phyloP scores from a whole-genome alignment of 1,140 invertebrate genomes.

The Ylistrum balloti region DNA sequence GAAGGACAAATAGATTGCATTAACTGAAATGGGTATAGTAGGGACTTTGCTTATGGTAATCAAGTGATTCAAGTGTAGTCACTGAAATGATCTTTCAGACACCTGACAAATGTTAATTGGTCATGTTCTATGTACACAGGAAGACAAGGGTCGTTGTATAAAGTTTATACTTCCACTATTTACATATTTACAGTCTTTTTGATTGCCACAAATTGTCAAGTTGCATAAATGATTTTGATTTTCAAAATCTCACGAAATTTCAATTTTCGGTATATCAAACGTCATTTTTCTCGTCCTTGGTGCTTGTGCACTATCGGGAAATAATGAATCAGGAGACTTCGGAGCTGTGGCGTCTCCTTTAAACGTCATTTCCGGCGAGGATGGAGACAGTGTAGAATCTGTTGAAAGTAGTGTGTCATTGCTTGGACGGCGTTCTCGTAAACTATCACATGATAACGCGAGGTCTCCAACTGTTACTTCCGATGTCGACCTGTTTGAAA shows the following conservation, averaged over 20 bases:
- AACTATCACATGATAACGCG: constrained; percentile 58
- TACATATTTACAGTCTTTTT: not conserved
- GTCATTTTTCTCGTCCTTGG: constrained; percentile 48
- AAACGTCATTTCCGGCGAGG: constrained; percentile 18
- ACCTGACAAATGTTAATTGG: not conserved
- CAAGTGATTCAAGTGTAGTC: too few relatives aligned
- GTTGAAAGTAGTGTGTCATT: constrained; percentile 37
- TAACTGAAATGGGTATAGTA: too few relatives aligned
- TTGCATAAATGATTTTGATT: not conserved
- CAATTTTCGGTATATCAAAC: constrained; percentile 57
- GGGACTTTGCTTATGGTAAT: too few relatives aligned
- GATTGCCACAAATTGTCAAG: not conserved
- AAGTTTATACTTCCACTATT: not conserved
- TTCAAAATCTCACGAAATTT: constrained; percentile 41
- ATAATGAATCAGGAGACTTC: not conserved
- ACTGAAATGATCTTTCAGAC: too few relatives aligned
- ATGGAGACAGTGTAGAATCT: constrained; percentile 41
- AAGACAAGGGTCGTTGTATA: constrained; percentile 37
- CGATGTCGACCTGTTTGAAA: constrained; percentile 51
- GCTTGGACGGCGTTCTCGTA: constrained; percentile 45
- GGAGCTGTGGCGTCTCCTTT: not conserved
- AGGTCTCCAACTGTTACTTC: constrained; percentile 58
- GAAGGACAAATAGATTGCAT: too few relatives aligned
- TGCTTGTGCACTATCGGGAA: not conserved
- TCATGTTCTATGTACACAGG: not conserved